A percentile compares a stretch with the other conserved stretches of the same genome.
These are phyloP conservation scores for Pleuronectes platessa DNA, from an alignment of 2,113 vertebrate genomes.

Conservation along the genomic window DNA sequence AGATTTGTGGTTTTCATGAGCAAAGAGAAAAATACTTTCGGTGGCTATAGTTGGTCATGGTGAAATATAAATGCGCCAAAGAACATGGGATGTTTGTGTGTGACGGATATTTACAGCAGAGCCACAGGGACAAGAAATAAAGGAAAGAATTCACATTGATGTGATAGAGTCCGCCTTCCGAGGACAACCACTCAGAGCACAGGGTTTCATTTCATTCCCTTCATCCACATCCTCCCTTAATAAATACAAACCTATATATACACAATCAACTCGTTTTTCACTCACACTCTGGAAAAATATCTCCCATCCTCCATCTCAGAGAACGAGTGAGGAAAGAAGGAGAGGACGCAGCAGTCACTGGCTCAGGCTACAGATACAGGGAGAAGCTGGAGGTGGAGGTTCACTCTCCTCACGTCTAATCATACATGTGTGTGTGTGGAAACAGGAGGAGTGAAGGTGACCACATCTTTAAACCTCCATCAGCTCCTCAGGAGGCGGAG, in stretches of 20 bases:
- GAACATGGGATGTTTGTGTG: slow-evolving; percentile 3
- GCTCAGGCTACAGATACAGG: slow-evolving; percentile 62
- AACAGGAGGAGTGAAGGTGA: not conserved
- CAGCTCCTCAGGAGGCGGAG: slow-evolving; percentile 39
- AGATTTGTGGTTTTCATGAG: not conserved
- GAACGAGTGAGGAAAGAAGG: slow-evolving; percentile 5
- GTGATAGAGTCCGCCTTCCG: slow-evolving; percentile 27
- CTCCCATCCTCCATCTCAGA: slow-evolving; percentile 3
- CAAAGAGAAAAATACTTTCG: not conserved
- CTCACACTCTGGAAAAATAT: slow-evolving; percentile 14
- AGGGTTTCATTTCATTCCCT: slow-evolving; percentile 40
- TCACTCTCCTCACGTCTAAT: not conserved
- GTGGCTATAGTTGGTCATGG: not conserved
- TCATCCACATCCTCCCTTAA: slow-evolving; percentile 36
- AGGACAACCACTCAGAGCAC: slow-evolving; percentile 28
- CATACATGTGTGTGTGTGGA: not conserved
- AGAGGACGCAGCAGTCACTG: slow-evolving; percentile 43
- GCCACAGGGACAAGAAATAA: slow-evolving; percentile 43
- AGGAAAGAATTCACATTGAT: slow-evolving; percentile 43
- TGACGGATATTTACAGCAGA: slow-evolving; percentile 30
- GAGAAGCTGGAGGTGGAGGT: slow-evolving; percentile 4
- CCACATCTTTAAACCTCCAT: slow-evolving; percentile 27
- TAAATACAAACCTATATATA: slow-evolving; percentile 55
- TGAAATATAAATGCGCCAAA: not conserved
- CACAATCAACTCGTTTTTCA: slow-evolving; percentile 31